A percentile compares a stretch with the other conserved stretches of the same genome.
phyloP scores from a whole-genome alignment of 2,888 invertebrate genomes.

The Papilio protenor region DNA sequence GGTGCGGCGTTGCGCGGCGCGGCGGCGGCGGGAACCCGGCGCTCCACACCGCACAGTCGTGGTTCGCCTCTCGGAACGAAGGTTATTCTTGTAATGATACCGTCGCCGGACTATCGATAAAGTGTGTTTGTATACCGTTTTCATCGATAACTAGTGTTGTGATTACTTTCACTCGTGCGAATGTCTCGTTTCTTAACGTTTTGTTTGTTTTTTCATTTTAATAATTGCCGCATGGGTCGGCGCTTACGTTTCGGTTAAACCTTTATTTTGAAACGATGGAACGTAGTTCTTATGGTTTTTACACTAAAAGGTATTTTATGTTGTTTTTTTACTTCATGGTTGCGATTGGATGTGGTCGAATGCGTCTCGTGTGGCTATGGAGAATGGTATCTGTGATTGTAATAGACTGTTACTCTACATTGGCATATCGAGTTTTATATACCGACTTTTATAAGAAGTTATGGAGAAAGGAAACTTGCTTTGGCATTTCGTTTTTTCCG shows the following conservation, averaged over 20 bases:
- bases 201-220: conserved; percentile 79
- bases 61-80: conserved; percentile 80
- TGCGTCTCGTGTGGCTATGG: conserved; percentile 76
- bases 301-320: conserved; percentile 91
- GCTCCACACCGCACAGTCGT: conserved; percentile 70
- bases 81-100: conserved; percentile 82
- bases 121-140: conserved; percentile 85
- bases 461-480: conserved; percentile 45
- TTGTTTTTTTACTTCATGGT: conserved; percentile 79
- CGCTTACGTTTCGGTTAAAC: conserved; percentile 83
- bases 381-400: conserved; percentile 56
- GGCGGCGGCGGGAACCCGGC: conserved; percentile 59
- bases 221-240: conserved; percentile 82
- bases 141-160: conserved; percentile 84
- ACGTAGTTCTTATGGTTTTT: conserved; percentile 92
- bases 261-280: conserved; percentile 88
- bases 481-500: conserved; percentile 17
- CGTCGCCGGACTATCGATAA: conserved; percentile 81
- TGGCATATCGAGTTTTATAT: conserved; percentile 46
- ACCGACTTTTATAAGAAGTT: conserved; percentile 43
- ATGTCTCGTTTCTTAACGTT: conserved; percentile 82
- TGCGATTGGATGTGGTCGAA: conserved; percentile 74
- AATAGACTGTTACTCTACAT: conserved; percentile 51
- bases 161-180: conserved; percentile 84
- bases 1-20: conserved; percentile 65